Conservation (phyloP, 2,797 vertebrate species). For the Podargus strigoides region DNA sequence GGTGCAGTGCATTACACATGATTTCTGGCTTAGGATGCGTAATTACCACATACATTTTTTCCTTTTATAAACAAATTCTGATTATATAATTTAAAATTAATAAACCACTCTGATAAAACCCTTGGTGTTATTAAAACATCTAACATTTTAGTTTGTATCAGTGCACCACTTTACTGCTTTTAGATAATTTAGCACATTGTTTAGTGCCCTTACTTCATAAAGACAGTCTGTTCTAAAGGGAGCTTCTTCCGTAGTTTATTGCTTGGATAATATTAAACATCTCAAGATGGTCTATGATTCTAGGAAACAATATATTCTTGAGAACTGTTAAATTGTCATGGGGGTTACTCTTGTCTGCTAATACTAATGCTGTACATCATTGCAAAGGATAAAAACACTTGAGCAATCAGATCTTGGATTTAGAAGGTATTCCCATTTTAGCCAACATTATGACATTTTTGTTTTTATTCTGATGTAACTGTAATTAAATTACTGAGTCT, state of each 20-base stretch:
- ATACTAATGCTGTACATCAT: neutral
- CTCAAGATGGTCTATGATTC: neutral
- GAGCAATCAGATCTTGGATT: neutral
- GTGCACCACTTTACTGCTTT: neutral
- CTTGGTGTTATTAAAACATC: neutral
- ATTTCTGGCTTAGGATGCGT: neutral
- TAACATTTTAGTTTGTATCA: neutral
- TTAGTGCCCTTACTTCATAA: neutral
- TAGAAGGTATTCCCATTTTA: neutral
- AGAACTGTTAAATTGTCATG: neutral
- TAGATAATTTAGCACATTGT: neutral
- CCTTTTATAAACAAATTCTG: neutral
- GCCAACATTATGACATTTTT: neutral
- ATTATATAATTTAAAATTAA: neutral
- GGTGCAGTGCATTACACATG: neutral
- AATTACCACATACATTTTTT: neutral
- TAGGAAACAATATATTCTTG: neutral
- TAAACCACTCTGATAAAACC: neutral
- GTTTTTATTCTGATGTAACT: slow-evolving; percentile 30
- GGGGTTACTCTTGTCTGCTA: neutral
- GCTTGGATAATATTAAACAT: neutral
- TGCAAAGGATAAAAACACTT: neutral
- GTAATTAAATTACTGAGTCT: neutral
- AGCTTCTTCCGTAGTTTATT: neutral
- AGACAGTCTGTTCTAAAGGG: neutral